These are phyloP conservation scores for Limnephilus lunatus DNA, from an alignment of 2,888 invertebrate species.

Conservation along the genomic window DNA sequence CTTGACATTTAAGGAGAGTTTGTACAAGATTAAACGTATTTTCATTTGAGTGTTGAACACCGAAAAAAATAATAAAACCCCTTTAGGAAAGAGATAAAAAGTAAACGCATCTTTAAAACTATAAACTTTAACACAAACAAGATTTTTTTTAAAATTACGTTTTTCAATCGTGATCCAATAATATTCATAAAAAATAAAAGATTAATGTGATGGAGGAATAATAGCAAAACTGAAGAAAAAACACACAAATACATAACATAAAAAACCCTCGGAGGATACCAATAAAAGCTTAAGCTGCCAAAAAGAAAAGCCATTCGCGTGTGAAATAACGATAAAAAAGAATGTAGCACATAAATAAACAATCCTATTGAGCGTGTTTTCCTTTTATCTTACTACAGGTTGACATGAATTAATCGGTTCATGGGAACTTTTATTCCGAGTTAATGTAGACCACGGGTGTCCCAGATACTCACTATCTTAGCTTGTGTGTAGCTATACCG, in stretches of 20 bases:
- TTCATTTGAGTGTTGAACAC: not conserved
- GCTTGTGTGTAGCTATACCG: not conserved
- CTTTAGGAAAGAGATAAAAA: not conserved
- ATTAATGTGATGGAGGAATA: not conserved
- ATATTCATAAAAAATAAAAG: not conserved
- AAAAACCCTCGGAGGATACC: not conserved
- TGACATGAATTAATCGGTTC: constrained; percentile 36
- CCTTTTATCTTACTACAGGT: constrained; percentile 28
- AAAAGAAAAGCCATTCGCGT: constrained; percentile 26
- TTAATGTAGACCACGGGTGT: constrained; percentile 22
- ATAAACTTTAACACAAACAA: not conserved
- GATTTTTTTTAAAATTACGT: not conserved
- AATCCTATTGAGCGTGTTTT: constrained; percentile 32
- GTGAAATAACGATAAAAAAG: constrained; percentile 22
- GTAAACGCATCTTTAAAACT: not conserved
- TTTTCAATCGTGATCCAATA: not conserved
- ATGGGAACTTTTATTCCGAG: constrained; percentile 25
- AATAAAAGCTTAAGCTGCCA: constrained; percentile 3
- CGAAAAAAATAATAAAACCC: not conserved
- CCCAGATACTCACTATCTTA: not conserved
- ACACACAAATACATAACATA: not conserved
- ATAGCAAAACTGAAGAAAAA: too few species aligned
- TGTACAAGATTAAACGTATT: not conserved
- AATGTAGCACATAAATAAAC: constrained; percentile 30
- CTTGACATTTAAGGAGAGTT: constrained; percentile 24